phyloP scores from a whole-genome alignment of 2,797 vertebrate species.

The Cyclopterus lumpus region DNA sequence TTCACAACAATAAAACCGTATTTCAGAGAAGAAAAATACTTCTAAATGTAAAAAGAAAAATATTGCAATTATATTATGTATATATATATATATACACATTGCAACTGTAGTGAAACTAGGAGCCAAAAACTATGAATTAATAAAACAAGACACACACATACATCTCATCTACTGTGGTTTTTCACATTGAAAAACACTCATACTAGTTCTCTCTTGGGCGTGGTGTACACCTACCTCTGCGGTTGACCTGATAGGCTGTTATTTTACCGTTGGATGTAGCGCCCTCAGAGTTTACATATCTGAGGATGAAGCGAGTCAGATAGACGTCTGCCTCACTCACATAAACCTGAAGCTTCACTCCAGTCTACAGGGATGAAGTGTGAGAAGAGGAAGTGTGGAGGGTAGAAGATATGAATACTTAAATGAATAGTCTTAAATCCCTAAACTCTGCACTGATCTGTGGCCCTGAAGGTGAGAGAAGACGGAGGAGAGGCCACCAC shows the following conservation, averaged over 20 bases:
- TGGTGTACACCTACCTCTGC: conserved; percentile 86
- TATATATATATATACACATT: neutral
- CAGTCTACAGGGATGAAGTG: conserved; percentile 75
- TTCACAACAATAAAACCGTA: neutral
- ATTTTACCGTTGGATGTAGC: conserved; percentile 90
- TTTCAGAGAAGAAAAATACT: neutral
- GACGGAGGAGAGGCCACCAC: neutral
- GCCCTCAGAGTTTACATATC: conserved; percentile 89
- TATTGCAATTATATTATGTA: no score
- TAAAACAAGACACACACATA: neutral
- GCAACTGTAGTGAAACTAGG: neutral
- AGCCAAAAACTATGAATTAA: neutral
- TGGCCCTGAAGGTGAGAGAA: conserved; percentile 45
- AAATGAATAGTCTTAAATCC: conserved; percentile 6
- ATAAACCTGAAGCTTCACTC: conserved; percentile 89
- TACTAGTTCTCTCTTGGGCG: conserved; percentile 30
- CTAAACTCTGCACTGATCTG: conserved; percentile 49
- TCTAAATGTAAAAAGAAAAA: neutral
- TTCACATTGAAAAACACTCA: neutral
- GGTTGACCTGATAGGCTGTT: conserved; percentile 90
- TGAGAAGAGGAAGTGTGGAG: neutral
- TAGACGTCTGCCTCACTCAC: conserved; percentile 89
- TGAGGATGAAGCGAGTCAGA: conserved; percentile 91
- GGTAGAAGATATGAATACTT: conserved; percentile 5
- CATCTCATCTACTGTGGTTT: neutral